Conservation (phyloP, 2,888 invertebrate species). For the Coenonympha arcania region DNA sequence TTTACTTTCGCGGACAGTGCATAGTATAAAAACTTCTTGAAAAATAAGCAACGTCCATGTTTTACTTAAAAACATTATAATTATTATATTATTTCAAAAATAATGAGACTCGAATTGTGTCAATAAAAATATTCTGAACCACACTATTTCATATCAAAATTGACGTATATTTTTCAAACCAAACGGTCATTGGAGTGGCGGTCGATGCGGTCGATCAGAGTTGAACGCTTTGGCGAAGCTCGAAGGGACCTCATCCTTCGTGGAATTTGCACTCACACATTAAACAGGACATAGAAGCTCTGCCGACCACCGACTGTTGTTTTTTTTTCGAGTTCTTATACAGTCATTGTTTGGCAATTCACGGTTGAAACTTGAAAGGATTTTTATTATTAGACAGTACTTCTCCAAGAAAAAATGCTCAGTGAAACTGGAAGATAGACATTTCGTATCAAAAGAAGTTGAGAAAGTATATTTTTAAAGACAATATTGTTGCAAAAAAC, state of each 20-base stretch:
- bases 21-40: constrained; percentile 22
- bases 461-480: too few species aligned
- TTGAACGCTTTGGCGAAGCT: constrained; percentile 52
- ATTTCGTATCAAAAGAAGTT: too few species aligned
- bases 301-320: constrained; percentile 29
- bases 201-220: constrained; percentile 44
- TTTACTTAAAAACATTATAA: too few species aligned
- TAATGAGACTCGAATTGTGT: neutral
- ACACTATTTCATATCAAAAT: neutral
- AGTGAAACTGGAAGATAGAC: neutral
- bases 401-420: neutral
- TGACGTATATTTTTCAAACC: constrained; percentile 38
- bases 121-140: neutral
- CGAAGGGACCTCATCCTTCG: constrained; percentile 59
- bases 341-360: constrained; percentile 10
- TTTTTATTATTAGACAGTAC: neutral
- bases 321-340: constrained; percentile 35
- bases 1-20: constrained; percentile 13
- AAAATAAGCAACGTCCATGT: too few species aligned
- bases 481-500: too few species aligned
- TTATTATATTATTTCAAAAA: neutral
- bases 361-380: neutral
- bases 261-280: constrained; percentile 65
- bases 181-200: constrained; percentile 42
- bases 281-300: constrained; percentile 37